Base-by-base conservation (phyloP, 2,888 invertebrate genomes). In the Heteromurus nitidus region DNA sequence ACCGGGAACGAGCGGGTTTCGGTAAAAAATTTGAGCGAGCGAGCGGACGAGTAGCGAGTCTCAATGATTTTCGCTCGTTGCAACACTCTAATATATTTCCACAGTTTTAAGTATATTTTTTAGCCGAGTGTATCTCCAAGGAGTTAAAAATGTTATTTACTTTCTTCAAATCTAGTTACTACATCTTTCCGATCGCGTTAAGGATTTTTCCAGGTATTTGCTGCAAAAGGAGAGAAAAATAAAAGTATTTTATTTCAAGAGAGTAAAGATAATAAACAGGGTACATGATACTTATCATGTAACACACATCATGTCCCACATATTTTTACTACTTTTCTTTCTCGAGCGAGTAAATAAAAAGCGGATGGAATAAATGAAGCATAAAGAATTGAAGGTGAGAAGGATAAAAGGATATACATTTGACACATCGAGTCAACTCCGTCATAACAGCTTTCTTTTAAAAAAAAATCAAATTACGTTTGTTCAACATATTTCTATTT, bases 171-270 rank as follows among this genome's bases (percentile, higher is more conserved):
- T 68, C 11, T 55, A 18, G 30, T 22, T 18, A 53, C 69, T 69
- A 55, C 31, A 55, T 22, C 26, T 11, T 3, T 69, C 5, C 50
- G 24, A 47, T 64, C 22, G 20, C 28, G 73, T 64, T 64, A 50
- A 62, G 50, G 64, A 44, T 72, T 80, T 55, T 72, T 72, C 80
- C 80, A 72, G 36, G 64, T 80, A 55, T 80, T 80, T 36, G 80
- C 80, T 80, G 26, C 3, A 77, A 77, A 24, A 16, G 7, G 24
- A 58, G 7, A 58, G 26, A 58, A n/a, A 50, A n/a, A 60, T 26
- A 30, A n/a, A 31, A 2, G n/a, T 11, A 1, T 31, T 30, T 60
- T 53, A 16, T 53, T n/a, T n/a, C n/a, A n/a, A n/a, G n/a, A n/a
- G n/a, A n/a, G n/a, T n/a, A n/a, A n/a, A n/a, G n/a, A n/a, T n/a